These are phyloP conservation scores for Cynodonichthys magdalenae DNA, from an alignment of 2,797 vertebrate genomes.

Conservation along the genomic window DNA sequence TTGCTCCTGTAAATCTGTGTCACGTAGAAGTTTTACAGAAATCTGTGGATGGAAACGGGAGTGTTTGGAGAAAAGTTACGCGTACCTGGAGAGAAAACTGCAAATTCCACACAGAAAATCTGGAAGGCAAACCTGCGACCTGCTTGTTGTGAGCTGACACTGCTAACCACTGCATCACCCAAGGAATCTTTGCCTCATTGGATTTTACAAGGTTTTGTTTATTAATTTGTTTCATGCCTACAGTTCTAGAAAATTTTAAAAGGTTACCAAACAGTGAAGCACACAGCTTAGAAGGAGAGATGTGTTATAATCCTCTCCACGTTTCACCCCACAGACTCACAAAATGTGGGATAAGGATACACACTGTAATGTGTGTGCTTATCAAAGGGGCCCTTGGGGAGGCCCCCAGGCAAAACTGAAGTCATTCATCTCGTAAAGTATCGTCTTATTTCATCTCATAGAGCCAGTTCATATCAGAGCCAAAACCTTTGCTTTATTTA, in stretches of 20 bases:
- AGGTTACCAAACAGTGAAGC: constrained; percentile 1
- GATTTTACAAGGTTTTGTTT: no score
- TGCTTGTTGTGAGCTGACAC: no score
- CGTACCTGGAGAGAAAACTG: no score
- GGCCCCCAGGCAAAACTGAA: constrained; percentile 18
- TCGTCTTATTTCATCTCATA: constrained; percentile 18
- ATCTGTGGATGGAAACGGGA: no score
- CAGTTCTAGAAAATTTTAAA: not conserved
- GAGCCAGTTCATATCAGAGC: constrained; percentile 8
- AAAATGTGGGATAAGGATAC: constrained; percentile 12
- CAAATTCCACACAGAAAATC: no score
- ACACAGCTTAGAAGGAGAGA: constrained; percentile 3
- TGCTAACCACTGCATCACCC: no score
- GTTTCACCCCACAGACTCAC: not conserved
- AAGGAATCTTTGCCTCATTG: no score
- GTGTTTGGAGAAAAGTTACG: no score
- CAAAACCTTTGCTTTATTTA: constrained; percentile 14
- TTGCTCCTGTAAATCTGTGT: no score
- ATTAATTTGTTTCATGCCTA: no score
- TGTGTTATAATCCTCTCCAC: not conserved
- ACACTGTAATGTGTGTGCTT: constrained; percentile 17
- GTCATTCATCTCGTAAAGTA: constrained; percentile 12
- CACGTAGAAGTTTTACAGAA: no score
- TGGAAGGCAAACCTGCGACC: no score
- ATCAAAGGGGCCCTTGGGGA: constrained; percentile 20